A percentile compares a stretch with the other conserved stretches of the same genome.
phyloP scores from a whole-genome alignment of 1,140 invertebrate genomes.

The Dendroctonus ponderosae region DNA sequence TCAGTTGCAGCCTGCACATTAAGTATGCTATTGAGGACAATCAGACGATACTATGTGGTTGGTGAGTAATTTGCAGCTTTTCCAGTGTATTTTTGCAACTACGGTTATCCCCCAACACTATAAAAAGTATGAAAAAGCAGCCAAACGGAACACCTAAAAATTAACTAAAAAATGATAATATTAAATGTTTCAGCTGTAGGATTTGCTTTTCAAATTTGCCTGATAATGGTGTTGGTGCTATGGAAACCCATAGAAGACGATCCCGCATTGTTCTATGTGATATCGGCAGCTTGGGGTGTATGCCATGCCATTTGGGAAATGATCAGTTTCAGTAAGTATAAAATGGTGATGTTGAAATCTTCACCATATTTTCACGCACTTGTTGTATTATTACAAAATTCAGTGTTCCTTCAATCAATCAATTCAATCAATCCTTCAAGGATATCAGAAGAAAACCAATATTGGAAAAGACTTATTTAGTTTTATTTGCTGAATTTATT shows the following conservation, averaged over 20 bases:
- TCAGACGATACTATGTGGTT: conserved; percentile 62
- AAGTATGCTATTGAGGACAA: conserved; percentile 66
- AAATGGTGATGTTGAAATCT: too few relatives aligned
- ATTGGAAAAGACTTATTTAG: too few relatives aligned
- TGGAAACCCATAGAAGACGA: conserved; percentile 65
- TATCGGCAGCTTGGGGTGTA: conserved; percentile 72
- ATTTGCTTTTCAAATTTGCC: conserved; percentile 65
- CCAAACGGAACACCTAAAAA: not conserved
- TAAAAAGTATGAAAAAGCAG: too few relatives aligned
- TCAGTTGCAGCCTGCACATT: conserved; percentile 66
- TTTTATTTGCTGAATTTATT: too few relatives aligned
- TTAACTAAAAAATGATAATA: not conserved
- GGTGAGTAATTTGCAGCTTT: conserved; percentile 50
- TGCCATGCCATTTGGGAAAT: conserved; percentile 73
- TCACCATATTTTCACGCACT: too few relatives aligned
- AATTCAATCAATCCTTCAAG: too few relatives aligned
- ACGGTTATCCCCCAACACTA: too few relatives aligned
- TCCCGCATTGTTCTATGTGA: conserved; percentile 66
- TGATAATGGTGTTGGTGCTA: conserved; percentile 63
- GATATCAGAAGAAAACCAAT: too few relatives aligned
- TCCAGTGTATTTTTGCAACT: too few relatives aligned
- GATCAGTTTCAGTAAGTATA: conserved; percentile 52
- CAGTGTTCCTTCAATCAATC: too few relatives aligned
- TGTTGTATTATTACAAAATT: too few relatives aligned
- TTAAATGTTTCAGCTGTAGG: conserved; percentile 58